Evolutionary conservation across 2,797 vertebrate genomes (phyloP), one percentile per base, ranked within the genome.

Genomic region (Amphiprion clarkii): DNA sequence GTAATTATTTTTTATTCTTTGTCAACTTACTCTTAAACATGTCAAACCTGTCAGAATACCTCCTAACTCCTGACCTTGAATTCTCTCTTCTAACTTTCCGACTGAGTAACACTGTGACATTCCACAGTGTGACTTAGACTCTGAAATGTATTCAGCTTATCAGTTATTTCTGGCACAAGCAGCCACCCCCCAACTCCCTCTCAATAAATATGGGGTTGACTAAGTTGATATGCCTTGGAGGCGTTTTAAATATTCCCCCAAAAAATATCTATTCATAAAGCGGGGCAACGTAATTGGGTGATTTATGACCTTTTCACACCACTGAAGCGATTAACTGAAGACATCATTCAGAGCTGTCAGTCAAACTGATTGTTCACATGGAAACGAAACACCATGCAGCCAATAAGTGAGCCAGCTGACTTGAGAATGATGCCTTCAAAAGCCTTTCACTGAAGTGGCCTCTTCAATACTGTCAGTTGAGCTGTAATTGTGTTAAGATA

Each of bases 271-370:
- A 90, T 92, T 93, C 91, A 93, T 92, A 90, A 90, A 91, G 86
- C 82, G 42, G 62, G 77, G 83, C 70, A 51, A 87, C 77, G 84
- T 93, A 94, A 94, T 95, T 93, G 91, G 89, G 79, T 89, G 90
- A 93, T 94, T 94, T 91, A 92, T 93, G 93, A 94, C 93, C 93
- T 94, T 93, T 94, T 93, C 93, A 93, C 92, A 93, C 89, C 89
- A 90, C 81, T 90, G 90, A 88, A 94, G 93, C 91, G 92, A 93
- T 93, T 92, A 93, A 92, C 89, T 92, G 89, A 93, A 91, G 91
- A 93, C 93, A 92, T 93, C 92, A 90, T 93, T 91, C 92, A 75
- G 81, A 89, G 87, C 93, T 92, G 94, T 93, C 94, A 93, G 58
- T 95, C 94, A 95, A 90, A 92, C 85, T 73, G 87, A 92, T 91